phyloP scores from a whole-genome alignment of 2,888 invertebrate species.

The Caenorhabditis doughertyi region DNA sequence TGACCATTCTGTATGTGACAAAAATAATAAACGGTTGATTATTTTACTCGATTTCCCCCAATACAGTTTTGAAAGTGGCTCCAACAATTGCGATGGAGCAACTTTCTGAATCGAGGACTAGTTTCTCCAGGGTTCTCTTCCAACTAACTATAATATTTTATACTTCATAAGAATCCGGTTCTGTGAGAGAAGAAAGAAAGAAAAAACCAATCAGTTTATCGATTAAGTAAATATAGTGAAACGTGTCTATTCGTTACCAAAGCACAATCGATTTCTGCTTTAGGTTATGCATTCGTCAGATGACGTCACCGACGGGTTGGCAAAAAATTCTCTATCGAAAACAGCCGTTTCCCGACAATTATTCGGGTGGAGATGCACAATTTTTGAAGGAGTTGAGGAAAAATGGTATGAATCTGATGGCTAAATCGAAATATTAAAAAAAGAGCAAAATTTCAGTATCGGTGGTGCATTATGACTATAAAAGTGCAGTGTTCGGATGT shows the following conservation, averaged over 20 bases:
- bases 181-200: too few relatives aligned
- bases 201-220: not conserved
- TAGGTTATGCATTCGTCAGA: slow-evolving; percentile 45
- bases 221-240: not conserved
- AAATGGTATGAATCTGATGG: slow-evolving; percentile 48
- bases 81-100: too few relatives aligned
- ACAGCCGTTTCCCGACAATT: slow-evolving; percentile 92
- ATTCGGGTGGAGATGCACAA: slow-evolving; percentile 90
- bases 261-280: not conserved
- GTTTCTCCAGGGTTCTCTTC: not conserved
- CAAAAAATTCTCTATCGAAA: slow-evolving; percentile 93
- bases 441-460: slow-evolving; percentile 85
- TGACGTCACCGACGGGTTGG: slow-evolving; percentile 85
- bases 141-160: not conserved
- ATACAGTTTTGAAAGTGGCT: too few relatives aligned
- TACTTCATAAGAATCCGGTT: not conserved
- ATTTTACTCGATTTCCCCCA: not conserved
- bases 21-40: slow-evolving; percentile 48
- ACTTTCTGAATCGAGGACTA: not conserved
- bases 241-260: not conserved
- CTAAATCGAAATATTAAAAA: not conserved
- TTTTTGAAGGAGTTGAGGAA: slow-evolving; percentile 90
- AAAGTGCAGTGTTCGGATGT: slow-evolving; percentile 88
- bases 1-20: slow-evolving; percentile 45
- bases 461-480: slow-evolving; percentile 88